These are phyloP conservation scores for Salminus brasiliensis DNA, from an alignment of 2,113 vertebrate genomes.

Conservation along the genomic window DNA sequence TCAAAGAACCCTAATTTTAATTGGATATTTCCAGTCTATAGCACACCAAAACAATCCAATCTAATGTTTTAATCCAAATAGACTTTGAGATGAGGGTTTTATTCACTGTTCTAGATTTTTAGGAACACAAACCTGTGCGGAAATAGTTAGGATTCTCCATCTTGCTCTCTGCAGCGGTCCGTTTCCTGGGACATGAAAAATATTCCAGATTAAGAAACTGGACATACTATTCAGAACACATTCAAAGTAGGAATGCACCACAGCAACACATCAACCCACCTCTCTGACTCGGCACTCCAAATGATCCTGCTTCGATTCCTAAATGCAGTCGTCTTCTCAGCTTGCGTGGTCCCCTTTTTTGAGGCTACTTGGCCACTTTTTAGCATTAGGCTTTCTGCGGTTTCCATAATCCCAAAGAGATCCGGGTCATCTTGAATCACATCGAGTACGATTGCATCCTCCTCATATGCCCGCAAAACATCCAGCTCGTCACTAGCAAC, in stretches of 20 bases:
- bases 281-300: slow-evolving; percentile 20
- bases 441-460: slow-evolving; percentile 51
- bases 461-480: slow-evolving; percentile 50
- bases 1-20: no score
- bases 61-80: no score
- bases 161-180: neutral
- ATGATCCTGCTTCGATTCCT: slow-evolving; percentile 23
- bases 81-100: no score
- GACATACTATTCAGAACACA: neutral
- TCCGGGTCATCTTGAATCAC: slow-evolving; percentile 55
- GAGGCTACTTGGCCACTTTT: neutral
- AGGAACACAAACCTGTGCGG: slow-evolving; percentile 24
- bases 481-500: slow-evolving; percentile 15
- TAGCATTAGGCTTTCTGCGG: neutral
- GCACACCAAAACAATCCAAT: no score
- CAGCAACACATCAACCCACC: slow-evolving; percentile 13
- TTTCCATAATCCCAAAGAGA: slow-evolving; percentile 37
- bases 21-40: no score
- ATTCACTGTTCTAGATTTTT: no score
- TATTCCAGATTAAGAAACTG: neutral
- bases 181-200: neutral
- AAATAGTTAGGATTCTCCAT: neutral
- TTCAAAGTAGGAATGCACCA: neutral
- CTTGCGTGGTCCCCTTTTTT: neutral
- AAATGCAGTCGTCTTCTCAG: neutral